phyloP scores from a whole-genome alignment of 2,113 vertebrate genomes.

The Galeopterus variegatus region DNA sequence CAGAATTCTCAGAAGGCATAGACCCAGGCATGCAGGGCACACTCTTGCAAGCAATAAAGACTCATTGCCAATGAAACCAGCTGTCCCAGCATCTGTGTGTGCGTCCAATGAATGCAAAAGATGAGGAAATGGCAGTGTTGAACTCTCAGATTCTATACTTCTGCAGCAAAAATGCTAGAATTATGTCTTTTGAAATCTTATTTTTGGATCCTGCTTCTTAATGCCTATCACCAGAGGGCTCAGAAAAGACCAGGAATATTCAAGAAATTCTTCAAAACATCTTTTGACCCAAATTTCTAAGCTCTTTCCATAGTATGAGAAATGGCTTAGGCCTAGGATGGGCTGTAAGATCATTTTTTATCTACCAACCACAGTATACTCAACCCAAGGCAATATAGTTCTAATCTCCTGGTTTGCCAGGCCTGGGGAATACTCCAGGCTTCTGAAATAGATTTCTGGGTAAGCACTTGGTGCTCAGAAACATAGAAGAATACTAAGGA shows the following conservation, averaged over 20 bases:
- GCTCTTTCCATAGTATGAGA: not conserved
- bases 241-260: not conserved
- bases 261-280: not conserved
- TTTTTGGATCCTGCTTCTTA: not conserved
- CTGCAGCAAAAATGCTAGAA: conserved; percentile 48
- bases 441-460: not conserved
- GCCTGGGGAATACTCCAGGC: fast-evolving
- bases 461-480: not conserved
- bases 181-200: conserved; percentile 8
- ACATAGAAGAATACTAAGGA: not conserved
- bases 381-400: not conserved
- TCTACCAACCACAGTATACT: fast-evolving
- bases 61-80: conserved; percentile 79
- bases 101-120: conserved; percentile 59
- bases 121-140: conserved; percentile 51
- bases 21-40: conserved; percentile 58
- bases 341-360: not conserved
- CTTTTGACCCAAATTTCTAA: not conserved
- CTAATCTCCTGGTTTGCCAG: not conserved
- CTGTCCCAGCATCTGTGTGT: conserved; percentile 79
- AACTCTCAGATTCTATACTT: conserved; percentile 41
- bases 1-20: conserved; percentile 78
- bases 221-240: not conserved
- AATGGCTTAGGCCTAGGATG: not conserved
- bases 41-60: conserved; percentile 74